A percentile compares a stretch with the other conserved stretches of the same genome.
These are phyloP conservation scores for Malurus elegans DNA, from an alignment of 2,113 vertebrate genomes.

Conservation along the genomic window DNA sequence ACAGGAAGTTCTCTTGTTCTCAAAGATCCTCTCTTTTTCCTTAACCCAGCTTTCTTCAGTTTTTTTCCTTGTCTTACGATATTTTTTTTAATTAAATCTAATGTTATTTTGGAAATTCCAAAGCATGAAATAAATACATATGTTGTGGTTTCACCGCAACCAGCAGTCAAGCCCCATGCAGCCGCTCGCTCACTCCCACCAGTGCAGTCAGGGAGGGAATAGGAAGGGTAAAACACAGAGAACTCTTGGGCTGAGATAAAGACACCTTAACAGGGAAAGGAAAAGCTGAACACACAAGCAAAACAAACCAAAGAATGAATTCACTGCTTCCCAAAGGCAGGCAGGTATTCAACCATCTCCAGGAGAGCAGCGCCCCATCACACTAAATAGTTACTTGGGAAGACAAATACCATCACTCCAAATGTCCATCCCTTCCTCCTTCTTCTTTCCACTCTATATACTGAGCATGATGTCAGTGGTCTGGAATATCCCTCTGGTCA, in stretches of 20 bases:
- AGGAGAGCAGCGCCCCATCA: neutral
- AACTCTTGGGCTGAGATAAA: neutral
- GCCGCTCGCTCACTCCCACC: rapidly evolving
- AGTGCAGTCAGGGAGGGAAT: neutral
- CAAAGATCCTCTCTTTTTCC: neutral
- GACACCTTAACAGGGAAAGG: neutral
- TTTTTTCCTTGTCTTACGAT: neutral
- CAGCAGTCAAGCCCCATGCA: neutral
- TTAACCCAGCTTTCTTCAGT: neutral
- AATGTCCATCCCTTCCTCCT: neutral
- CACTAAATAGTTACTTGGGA: neutral
- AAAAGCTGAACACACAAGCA: neutral
- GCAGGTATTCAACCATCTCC: neutral
- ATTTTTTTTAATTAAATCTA: neutral
- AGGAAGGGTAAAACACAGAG: neutral
- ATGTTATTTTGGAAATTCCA: neutral
- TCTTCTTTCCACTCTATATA: neutral
- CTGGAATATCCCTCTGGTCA: neutral
- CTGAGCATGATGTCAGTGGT: neutral
- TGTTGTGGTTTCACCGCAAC: neutral
- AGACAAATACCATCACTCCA: neutral
- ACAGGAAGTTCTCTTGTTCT: neutral
- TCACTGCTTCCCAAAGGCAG: neutral
- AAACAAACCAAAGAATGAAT: neutral
- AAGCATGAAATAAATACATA: neutral